A percentile compares a stretch with the other conserved stretches of the same genome.
phyloP scores from a whole-genome alignment of 2,113 vertebrate species.

The Trichechus manatus region DNA sequence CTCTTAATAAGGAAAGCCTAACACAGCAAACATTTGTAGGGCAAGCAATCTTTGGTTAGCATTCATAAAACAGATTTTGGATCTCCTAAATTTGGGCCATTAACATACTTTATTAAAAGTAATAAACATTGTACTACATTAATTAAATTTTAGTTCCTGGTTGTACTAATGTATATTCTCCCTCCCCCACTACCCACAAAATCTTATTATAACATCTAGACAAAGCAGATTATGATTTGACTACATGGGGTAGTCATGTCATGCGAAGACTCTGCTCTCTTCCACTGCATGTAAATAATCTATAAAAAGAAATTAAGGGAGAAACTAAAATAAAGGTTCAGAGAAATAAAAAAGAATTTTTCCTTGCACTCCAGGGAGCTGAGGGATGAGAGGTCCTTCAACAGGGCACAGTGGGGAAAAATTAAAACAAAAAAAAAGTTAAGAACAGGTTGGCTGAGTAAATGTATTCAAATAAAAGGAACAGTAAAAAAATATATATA shows the following conservation, averaged over 20 bases:
- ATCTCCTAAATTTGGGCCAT: neutral
- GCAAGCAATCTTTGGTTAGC: neutral
- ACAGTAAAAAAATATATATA: neutral
- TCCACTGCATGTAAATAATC: neutral
- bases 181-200: neutral
- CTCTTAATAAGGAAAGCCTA: neutral
- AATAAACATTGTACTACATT: neutral
- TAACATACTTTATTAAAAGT: neutral
- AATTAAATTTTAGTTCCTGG: neutral
- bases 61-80: neutral
- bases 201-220: neutral
- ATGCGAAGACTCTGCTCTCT: no score
- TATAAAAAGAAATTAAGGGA: neutral
- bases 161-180: neutral
- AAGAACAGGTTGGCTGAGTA: neutral
- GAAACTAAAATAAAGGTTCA: neutral
- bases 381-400: neutral
- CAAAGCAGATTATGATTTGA: neutral
- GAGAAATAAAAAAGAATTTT: neutral
- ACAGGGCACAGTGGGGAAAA: neutral
- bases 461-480: constrained; percentile 4
- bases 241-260: neutral
- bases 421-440: neutral
- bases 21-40: neutral
- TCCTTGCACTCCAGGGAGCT: neutral